Conservation (phyloP, 1,140 invertebrate species). For the Drosophila rufa region DNA sequence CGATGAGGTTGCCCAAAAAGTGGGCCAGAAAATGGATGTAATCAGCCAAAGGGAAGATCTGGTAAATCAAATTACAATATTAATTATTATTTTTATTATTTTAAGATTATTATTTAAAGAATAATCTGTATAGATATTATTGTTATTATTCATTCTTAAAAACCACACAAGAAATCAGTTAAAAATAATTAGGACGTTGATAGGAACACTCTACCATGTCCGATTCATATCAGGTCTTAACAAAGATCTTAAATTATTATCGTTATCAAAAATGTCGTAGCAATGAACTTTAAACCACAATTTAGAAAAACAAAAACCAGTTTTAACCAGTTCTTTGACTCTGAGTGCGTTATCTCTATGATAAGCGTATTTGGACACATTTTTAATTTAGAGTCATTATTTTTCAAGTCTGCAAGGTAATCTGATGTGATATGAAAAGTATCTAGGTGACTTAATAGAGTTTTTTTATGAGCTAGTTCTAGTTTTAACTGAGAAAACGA, state of each 20-base stretch:
- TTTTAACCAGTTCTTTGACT: constrained; percentile 1
- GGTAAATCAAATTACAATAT: constrained; percentile 68
- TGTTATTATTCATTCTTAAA: background rate
- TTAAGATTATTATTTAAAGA: no score
- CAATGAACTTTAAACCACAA: constrained; percentile 47
- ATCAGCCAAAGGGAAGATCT: constrained; percentile 87
- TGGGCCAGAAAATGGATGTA: constrained; percentile 89
- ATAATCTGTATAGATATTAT: background rate
- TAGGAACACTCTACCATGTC: background rate
- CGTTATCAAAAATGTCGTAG: constrained; percentile 34
- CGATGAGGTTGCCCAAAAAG: constrained; percentile 88
- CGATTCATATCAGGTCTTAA: background rate
- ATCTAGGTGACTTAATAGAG: background rate
- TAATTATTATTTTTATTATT: background rate
- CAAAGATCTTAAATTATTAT: constrained; percentile 1
- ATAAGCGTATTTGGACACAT: constrained; percentile 25
- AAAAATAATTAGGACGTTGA: background rate
- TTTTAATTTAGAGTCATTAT: constrained; percentile 25
- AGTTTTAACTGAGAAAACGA: no score
- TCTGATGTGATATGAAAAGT: constrained; percentile 16
- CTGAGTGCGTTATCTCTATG: constrained; percentile 26
- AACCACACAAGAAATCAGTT: background rate
- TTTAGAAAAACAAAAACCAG: constrained; percentile 37
- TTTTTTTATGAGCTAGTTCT: background rate
- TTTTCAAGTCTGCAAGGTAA: constrained; percentile 17